Evolutionary conservation across 2,113 vertebrate genomes (phyloP).

Genomic region (Zosterops borbonicus): DNA sequence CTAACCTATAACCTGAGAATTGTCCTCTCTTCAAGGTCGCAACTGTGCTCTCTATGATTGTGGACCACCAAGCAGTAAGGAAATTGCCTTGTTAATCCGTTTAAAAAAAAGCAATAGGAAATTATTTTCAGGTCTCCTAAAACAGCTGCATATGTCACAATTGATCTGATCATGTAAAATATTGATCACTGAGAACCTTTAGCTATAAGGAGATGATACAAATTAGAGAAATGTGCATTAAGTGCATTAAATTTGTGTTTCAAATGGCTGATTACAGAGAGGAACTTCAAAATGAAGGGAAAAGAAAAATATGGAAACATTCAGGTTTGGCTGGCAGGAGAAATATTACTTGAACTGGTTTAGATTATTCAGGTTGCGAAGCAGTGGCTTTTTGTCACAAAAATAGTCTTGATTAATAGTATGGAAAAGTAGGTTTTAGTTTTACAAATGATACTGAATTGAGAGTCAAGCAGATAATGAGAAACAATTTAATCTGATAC

Average conservation of each 20-base stretch:
- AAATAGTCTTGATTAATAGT: slow-evolving; percentile 28
- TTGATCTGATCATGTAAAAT: not conserved
- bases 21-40: not conserved
- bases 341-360: not conserved
- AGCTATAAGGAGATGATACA: not conserved
- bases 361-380: not conserved
- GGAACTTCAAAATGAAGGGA: not conserved
- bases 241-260: not conserved
- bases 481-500: slow-evolving; percentile 51
- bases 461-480: slow-evolving; percentile 51
- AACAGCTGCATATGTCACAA: not conserved
- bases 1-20: not conserved
- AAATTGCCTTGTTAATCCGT: not conserved
- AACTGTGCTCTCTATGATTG: accelerated
- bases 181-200: not conserved
- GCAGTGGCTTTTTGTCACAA: not conserved
- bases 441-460: slow-evolving; percentile 37
- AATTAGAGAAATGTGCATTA: not conserved
- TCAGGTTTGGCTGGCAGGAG: not conserved
- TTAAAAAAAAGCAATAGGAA: not conserved
- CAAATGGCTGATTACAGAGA: not conserved
- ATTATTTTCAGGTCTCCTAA: not conserved
- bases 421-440: not conserved
- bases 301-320: not conserved
- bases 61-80: not conserved